Evolutionary conservation across 2,888 invertebrate genomes (phyloP), one percentile per base, ranked within the genome.

Genomic region (Polydesmus complanatus): DNA sequence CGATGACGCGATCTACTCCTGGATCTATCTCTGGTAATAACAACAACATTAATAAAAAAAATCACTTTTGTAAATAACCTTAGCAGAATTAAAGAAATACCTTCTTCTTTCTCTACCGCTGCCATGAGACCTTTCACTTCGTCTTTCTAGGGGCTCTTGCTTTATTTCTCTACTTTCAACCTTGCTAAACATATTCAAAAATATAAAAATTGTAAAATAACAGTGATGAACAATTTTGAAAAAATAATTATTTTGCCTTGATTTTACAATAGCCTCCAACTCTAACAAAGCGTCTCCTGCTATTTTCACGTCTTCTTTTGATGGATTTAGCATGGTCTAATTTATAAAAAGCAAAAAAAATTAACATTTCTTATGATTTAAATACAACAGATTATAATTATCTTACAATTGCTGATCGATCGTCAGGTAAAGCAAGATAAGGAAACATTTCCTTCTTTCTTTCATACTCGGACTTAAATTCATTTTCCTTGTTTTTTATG

Each of bases 211-310:
- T 37, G 37, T 37, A 14, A 37, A 37, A 14, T 37, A 8, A 37
- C 14, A 37, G 37, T 37, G 37, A 37, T 37, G 5, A 14, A 8
- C 14, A 14, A 5, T 37, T 37, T 37, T 37, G 8, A 37, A 8
- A 37, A 37, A 37, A 37, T 37, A 37, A 37, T 37, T 37, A 37
- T 3, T 21, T 2, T 52, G 26, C 27, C 27, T 11, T 55, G 62
- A 63, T 1, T 89, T 89, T 1, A 89, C 91, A 26, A 89, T 75
- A 2, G 89, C 86, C 75, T 91, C 91, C 57, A 92, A 75, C 65
- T 86, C 86, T 21, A 88, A 84, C 88, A 91, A 88, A 1, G 87
- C 83, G 70, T 88, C 84, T 66, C 85, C 83, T n/a, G 88, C 83
- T 55, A 82, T 75, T 67, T 79, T 78, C 56, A 73, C 70, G 22